phyloP scores from a whole-genome alignment of 2,888 invertebrate species.

The Stenurella melanura region DNA sequence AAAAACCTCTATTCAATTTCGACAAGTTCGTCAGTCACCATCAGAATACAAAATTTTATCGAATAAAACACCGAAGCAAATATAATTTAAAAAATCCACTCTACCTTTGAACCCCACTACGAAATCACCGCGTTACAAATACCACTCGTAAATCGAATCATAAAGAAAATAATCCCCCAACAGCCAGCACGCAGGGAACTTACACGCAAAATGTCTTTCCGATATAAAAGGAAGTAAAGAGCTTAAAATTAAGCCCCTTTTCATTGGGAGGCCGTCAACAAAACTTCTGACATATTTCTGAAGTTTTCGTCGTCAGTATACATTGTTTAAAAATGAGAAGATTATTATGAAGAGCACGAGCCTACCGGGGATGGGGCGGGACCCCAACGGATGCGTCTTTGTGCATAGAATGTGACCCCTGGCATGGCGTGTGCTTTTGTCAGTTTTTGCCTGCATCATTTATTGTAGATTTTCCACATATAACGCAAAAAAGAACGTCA shows the following conservation, averaged over 20 bases:
- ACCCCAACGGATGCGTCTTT: constrained; percentile 28
- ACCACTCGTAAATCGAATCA: constrained; percentile 14
- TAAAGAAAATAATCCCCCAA: constrained; percentile 11
- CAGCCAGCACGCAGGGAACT: neutral
- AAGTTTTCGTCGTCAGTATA: constrained; percentile 20
- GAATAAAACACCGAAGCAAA: neutral
- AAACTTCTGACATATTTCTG: constrained; percentile 30
- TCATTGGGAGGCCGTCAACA: constrained; percentile 4
- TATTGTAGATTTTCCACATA: constrained; percentile 19
- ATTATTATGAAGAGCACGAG: constrained; percentile 16
- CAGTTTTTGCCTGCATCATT: constrained; percentile 13
- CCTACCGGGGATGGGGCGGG: constrained; percentile 2
- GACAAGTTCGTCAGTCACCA: neutral
- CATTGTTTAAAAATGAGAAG: constrained; percentile 34
- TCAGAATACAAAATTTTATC: neutral
- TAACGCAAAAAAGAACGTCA: constrained; percentile 17
- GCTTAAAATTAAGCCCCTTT: constrained; percentile 10
- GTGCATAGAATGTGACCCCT: constrained; percentile 8
- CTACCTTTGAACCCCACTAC: neutral
- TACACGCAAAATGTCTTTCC: constrained; percentile 6
- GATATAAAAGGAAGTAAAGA: constrained; percentile 15
- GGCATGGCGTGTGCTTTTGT: constrained; percentile 21
- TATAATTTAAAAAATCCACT: neutral
- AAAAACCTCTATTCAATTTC: neutral
- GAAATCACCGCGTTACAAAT: constrained; percentile 1